A percentile compares a stretch with the other conserved stretches of the same genome.
Conservation (phyloP, 2,888 invertebrate species). For the Chaetogeoica ovagalla region DNA sequence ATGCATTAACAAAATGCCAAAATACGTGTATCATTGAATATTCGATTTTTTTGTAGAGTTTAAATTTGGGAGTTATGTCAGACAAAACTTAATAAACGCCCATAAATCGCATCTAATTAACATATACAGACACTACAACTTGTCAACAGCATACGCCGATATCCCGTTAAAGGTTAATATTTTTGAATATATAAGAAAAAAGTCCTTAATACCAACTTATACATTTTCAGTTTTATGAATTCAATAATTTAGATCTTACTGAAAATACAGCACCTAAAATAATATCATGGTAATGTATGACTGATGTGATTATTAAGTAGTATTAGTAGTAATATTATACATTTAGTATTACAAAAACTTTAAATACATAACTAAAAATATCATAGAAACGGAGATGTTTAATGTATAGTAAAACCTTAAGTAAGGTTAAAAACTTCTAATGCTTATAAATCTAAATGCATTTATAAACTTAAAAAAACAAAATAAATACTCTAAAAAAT, state of each 20-base stretch:
- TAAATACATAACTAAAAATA: too few species aligned
- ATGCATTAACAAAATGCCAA: neutral
- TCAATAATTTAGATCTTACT: conserved; percentile 11
- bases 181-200: neutral
- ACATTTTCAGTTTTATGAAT: neutral
- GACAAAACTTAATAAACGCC: neutral
- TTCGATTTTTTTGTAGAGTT: neutral
- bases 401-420: too few species aligned
- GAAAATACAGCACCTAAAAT: conserved; percentile 26
- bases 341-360: too few species aligned
- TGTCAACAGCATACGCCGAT: conserved; percentile 11
- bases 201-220: neutral
- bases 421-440: too few species aligned
- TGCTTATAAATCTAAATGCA: too few species aligned
- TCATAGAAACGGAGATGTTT: too few species aligned
- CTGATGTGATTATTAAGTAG: neutral
- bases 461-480: too few species aligned
- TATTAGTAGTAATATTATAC: too few species aligned
- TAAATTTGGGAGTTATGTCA: conserved; percentile 1
- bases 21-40: neutral
- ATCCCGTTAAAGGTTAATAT: conserved; percentile 14
- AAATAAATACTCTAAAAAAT: too few species aligned
- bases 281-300: conserved; percentile 36
- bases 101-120: neutral
- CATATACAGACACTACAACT: conserved; percentile 12